phyloP scores from a whole-genome alignment of 2,888 invertebrate genomes.

The Cheilosia scutellata region DNA sequence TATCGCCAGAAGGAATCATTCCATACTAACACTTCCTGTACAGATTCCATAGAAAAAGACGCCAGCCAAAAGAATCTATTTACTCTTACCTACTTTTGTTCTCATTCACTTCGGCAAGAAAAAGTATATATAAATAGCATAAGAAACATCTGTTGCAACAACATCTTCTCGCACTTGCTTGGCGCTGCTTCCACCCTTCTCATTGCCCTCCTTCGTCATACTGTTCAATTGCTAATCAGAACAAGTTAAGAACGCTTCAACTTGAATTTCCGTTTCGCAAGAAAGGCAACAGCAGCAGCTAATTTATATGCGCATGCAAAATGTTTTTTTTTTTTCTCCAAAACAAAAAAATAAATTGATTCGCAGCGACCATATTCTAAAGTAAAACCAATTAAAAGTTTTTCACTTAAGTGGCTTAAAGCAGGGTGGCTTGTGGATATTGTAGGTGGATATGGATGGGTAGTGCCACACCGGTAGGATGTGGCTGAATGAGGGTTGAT shows the following conservation, averaged over 20 bases:
- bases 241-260: constrained; percentile 65
- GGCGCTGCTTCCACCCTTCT: constrained; percentile 1
- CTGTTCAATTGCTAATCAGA: constrained; percentile 68
- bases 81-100: neutral
- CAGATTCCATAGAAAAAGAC: neutral
- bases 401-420: constrained; percentile 76
- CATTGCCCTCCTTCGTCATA: constrained; percentile 2
- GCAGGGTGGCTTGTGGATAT: constrained; percentile 34
- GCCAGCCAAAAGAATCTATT: neutral
- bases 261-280: constrained; percentile 61
- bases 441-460: constrained; percentile 20
- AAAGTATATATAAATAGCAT: constrained; percentile 29
- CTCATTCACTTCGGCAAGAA: neutral
- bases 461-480: constrained; percentile 21
- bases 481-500: constrained; percentile 32
- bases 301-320: constrained; percentile 73
- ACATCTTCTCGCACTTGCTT: constrained; percentile 20
- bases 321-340: constrained; percentile 9
- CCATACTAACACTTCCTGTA: constrained; percentile 3
- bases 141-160: constrained; percentile 57
- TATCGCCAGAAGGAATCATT: constrained; percentile 15
- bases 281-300: constrained; percentile 52
- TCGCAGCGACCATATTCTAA: constrained; percentile 63
- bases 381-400: constrained; percentile 75
- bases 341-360: constrained; percentile 60